Evolutionary conservation across 1,140 invertebrate species (phyloP).

Genomic region (Megalonaias nervosa): DNA sequence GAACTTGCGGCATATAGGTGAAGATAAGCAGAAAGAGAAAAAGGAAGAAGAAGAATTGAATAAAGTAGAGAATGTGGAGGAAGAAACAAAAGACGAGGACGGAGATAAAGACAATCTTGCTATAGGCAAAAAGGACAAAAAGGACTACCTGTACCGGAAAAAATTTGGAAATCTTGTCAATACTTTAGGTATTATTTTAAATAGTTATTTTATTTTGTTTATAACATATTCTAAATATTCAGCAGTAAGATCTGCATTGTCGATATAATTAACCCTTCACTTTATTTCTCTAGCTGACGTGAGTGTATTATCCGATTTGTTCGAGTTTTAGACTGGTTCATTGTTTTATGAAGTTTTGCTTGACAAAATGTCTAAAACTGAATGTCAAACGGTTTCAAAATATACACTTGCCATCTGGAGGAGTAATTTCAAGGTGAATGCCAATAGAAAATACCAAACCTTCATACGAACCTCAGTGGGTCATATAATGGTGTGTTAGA

Average conservation of each 20-base stretch:
- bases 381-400: too few relatives aligned
- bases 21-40: not conserved
- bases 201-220: not conserved
- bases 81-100: conserved; percentile 5
- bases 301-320: too few relatives aligned
- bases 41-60: not conserved
- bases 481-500: too few relatives aligned
- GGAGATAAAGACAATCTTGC: not conserved
- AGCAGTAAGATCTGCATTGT: not conserved
- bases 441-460: too few relatives aligned
- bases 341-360: too few relatives aligned
- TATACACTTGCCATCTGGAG: too few relatives aligned
- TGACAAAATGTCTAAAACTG: too few relatives aligned
- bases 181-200: conserved; percentile 6
- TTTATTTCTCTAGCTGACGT: not conserved
- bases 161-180: conserved; percentile 24
- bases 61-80: not conserved
- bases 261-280: not conserved
- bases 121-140: too few relatives aligned
- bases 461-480: too few relatives aligned
- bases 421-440: too few relatives aligned
- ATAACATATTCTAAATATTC: not conserved
- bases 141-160: not conserved
- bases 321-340: too few relatives aligned
- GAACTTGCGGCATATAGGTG: not conserved